These are phyloP conservation scores for Tetrax tetrax DNA, from an alignment of 2,113 vertebrate species.

Conservation along the genomic window DNA sequence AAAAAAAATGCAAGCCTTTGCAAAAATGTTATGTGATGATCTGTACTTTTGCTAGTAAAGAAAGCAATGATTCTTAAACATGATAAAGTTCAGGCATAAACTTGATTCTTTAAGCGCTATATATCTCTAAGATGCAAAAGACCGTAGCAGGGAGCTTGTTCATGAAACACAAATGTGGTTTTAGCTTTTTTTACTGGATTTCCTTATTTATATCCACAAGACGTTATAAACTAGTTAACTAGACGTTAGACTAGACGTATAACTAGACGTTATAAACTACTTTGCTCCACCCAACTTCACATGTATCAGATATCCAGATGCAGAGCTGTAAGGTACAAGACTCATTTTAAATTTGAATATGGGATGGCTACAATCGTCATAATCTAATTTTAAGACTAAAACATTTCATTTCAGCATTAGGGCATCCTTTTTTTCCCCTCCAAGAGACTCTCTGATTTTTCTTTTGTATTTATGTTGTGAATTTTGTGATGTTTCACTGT, in stretches of 20 bases:
- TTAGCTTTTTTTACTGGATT: not conserved
- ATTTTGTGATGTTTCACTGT: not conserved
- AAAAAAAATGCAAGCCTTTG: not conserved
- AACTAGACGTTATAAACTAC: not conserved
- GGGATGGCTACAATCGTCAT: not conserved
- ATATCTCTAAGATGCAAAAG: not conserved
- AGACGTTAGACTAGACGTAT: no score
- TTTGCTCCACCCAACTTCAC: not conserved
- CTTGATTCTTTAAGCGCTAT: not conserved
- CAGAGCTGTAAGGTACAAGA: not conserved
- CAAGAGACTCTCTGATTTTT: not conserved
- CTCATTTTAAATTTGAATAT: not conserved
- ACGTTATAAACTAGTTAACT: not conserved
- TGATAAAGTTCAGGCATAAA: not conserved
- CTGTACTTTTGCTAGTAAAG: not conserved
- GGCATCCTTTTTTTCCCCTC: not conserved
- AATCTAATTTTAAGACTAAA: not conserved
- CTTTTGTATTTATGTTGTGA: not conserved
- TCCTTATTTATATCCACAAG: not conserved
- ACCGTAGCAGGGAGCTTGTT: not conserved
- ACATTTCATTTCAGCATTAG: not conserved
- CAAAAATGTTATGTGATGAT: not conserved
- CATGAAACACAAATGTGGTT: not conserved
- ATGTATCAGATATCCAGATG: fast-evolving
- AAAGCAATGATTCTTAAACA: not conserved